These are phyloP conservation scores for Argyrosomus regius DNA, from an alignment of 2,797 vertebrate species.

Conservation along the genomic window DNA sequence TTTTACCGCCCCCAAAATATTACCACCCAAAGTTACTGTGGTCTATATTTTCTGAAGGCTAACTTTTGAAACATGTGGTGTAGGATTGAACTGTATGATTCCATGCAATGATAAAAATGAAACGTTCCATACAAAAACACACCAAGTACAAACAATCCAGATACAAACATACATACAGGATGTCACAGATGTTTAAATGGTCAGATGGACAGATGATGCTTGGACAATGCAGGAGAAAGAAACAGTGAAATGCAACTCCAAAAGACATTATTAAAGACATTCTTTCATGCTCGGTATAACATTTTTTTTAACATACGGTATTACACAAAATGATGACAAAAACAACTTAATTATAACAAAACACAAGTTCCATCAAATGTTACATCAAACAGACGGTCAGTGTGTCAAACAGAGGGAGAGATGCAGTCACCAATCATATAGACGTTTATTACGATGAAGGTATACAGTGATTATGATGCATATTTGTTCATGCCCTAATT, in stretches of 20 bases:
- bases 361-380: conserved; percentile 27
- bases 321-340: conserved; percentile 15
- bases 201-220: conserved; percentile 41
- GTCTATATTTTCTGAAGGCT: not conserved
- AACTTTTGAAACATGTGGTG: conserved; percentile 30
- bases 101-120: conserved; percentile 26
- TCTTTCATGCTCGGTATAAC: conserved; percentile 30
- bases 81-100: conserved; percentile 1
- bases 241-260: conserved; percentile 29
- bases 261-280: conserved; percentile 13
- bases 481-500: conserved; percentile 34
- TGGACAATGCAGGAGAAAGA: conserved; percentile 14
- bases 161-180: conserved; percentile 21
- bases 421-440: conserved; percentile 29
- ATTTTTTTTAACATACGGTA: not conserved
- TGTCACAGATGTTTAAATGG: conserved; percentile 7
- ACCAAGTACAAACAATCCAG: conserved; percentile 21
- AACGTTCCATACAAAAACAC: conserved; percentile 21
- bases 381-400: conserved; percentile 19
- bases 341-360: conserved; percentile 3
- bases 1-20: not conserved
- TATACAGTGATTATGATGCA: conserved; percentile 19
- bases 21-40: not conserved
- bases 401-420: conserved; percentile 3
- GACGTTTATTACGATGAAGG: conserved; percentile 31